These are phyloP conservation scores for Drosophila arizonae DNA, from an alignment of 1,140 invertebrate genomes.

Conservation along the genomic window DNA sequence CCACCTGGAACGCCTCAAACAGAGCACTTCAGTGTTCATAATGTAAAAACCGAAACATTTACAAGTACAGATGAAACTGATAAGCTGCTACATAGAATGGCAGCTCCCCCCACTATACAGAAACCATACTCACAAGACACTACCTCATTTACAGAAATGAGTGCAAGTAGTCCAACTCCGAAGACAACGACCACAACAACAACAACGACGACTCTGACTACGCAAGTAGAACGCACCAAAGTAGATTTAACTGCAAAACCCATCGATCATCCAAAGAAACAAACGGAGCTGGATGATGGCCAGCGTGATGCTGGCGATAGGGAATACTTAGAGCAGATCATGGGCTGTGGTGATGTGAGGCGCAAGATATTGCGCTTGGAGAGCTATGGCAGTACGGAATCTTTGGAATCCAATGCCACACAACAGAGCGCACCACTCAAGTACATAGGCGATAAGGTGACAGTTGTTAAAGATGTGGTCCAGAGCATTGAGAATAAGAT, in stretches of 20 bases:
- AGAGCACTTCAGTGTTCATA: conserved; percentile 83
- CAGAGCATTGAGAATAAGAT: conserved; percentile 76
- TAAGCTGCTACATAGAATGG: conserved; percentile 79
- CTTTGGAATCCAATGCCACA: conserved; percentile 45
- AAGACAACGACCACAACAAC: conserved; percentile 56
- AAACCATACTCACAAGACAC: conserved; percentile 74
- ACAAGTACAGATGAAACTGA: conserved; percentile 79
- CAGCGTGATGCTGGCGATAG: conserved; percentile 61
- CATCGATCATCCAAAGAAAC: background rate
- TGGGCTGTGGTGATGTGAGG: conserved; percentile 74
- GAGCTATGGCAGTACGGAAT: conserved; percentile 62
- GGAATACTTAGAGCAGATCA: conserved; percentile 72
- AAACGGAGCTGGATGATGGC: conserved; percentile 32
- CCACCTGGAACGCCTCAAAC: conserved; percentile 69
- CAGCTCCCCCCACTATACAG: conserved; percentile 51
- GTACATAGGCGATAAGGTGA: conserved; percentile 63
- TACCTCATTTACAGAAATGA: conserved; percentile 83
- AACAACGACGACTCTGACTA: conserved; percentile 53
- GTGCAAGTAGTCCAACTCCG: conserved; percentile 78
- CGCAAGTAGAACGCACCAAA: conserved; percentile 63
- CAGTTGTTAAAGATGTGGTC: conserved; percentile 70
- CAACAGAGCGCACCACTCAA: conserved; percentile 41
- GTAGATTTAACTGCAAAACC: conserved; percentile 47
- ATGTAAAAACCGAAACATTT: conserved; percentile 75
- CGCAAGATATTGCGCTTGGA: conserved; percentile 72